Percentiles rank a stretch among this genome's conserved stretches.
phyloP scores from a whole-genome alignment of 2,797 vertebrate genomes.

The Nannoperca australis region DNA sequence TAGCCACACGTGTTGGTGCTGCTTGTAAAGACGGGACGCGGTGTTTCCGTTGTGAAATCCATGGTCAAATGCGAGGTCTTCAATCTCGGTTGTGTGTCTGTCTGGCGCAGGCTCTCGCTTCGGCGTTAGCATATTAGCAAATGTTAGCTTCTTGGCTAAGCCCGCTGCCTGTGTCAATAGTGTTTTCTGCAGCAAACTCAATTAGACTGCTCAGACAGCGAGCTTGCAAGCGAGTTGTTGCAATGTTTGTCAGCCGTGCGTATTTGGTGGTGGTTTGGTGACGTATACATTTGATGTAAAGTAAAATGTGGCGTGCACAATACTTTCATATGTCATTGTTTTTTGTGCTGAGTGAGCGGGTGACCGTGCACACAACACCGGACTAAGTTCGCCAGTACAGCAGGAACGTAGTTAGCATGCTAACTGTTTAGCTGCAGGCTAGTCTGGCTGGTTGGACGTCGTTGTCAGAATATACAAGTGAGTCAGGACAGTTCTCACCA shows the following conservation, averaged over 20 bases:
- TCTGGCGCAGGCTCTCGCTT: slow-evolving; percentile 78
- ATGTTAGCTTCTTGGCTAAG: slow-evolving; percentile 79
- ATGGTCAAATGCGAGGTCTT: slow-evolving; percentile 69
- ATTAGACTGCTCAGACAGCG: slow-evolving; percentile 46
- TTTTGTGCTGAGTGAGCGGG: slow-evolving; percentile 78
- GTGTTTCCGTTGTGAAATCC: slow-evolving; percentile 67
- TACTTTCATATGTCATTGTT: slow-evolving; percentile 70
- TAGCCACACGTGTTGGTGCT: slow-evolving; percentile 54
- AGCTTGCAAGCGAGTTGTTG: slow-evolving; percentile 48
- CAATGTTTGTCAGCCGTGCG: slow-evolving; percentile 22
- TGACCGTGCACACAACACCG: slow-evolving; percentile 71
- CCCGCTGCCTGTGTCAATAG: slow-evolving; percentile 68
- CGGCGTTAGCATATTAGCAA: slow-evolving; percentile 78
- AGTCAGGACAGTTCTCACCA: slow-evolving; percentile 51
- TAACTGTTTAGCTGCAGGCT: slow-evolving; percentile 73
- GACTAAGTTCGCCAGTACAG: slow-evolving; percentile 77
- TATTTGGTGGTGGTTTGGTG: fast-evolving
- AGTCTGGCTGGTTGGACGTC: slow-evolving; percentile 43
- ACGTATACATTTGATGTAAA: background rate
- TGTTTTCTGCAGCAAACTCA: slow-evolving; percentile 77
- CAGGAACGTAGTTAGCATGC: slow-evolving; percentile 76
- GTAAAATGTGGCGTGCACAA: slow-evolving; percentile 44
- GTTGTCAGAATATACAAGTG: slow-evolving; percentile 56
- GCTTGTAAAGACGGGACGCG: slow-evolving; percentile 18
- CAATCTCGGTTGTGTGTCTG: slow-evolving; percentile 83